Conservation (phyloP, 2,113 vertebrate genomes). For the Rhinoderma darwinii region DNA sequence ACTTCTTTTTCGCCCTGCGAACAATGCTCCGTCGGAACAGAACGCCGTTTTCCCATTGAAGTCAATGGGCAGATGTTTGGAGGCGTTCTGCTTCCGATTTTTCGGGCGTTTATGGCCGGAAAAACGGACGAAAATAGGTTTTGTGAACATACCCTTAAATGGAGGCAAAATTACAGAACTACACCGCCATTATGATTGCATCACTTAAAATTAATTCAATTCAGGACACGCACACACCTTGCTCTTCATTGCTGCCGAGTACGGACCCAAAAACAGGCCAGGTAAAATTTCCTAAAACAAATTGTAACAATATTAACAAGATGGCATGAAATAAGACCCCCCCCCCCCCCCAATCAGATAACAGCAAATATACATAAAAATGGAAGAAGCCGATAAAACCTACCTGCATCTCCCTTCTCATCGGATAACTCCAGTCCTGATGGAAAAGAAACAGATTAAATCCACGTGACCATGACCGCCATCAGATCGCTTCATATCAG, state of each 20-base stretch:
- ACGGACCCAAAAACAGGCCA: conserved; percentile 96
- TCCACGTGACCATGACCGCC: no score
- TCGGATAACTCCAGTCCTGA: conserved; percentile 98
- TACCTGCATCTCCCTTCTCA: conserved; percentile 99
- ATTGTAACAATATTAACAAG: background rate
- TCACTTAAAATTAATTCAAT: background rate
- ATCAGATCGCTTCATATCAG: no score
- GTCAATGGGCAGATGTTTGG: no score
- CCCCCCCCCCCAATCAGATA: background rate
- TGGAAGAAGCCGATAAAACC: conserved; percentile 2
- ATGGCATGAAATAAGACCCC: no score
- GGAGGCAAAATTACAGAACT: background rate
- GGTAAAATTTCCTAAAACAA: conserved; percentile 91
- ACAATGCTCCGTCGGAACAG: no score
- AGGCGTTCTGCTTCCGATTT: no score
- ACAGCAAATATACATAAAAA: background rate
- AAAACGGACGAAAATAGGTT: no score
- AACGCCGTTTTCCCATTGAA: no score
- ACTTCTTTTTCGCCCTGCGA: no score
- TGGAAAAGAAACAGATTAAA: background rate
- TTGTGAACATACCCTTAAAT: no score
- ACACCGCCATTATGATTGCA: no score
- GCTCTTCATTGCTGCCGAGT: conserved; percentile 99
- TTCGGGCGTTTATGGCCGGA: no score
- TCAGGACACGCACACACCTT: conserved; percentile 78